A percentile compares a stretch with the other conserved stretches of the same genome.
phyloP scores from a whole-genome alignment of 1,140 invertebrate genomes.

The Sminthurides bifidus region DNA sequence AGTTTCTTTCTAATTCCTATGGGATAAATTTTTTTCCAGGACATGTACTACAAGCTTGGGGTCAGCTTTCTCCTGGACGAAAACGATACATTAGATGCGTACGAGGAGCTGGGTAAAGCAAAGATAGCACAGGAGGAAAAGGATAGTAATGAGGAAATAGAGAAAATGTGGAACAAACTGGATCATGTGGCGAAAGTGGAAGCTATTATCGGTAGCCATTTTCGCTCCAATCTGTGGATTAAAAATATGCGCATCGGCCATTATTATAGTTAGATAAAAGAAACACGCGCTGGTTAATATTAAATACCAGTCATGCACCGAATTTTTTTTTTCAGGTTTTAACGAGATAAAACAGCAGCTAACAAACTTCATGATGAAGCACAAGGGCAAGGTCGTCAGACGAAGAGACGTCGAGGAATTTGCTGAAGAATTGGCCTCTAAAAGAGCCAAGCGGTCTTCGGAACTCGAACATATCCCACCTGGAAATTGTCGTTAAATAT shows the following conservation, averaged over 20 bases:
- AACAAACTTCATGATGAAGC: slow-evolving; percentile 53
- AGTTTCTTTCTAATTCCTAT: not conserved
- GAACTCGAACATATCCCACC: not conserved
- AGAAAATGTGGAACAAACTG: slow-evolving; percentile 61
- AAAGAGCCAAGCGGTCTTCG: not conserved
- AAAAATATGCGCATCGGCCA: not conserved
- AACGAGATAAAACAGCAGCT: slow-evolving; percentile 76
- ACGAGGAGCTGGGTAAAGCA: slow-evolving; percentile 66
- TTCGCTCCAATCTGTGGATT: not conserved
- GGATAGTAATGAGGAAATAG: slow-evolving; percentile 48
- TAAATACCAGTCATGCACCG: not conserved
- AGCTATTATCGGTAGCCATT: slow-evolving; percentile 51
- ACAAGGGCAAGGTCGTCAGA: not conserved
- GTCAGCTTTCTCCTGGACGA: slow-evolving; percentile 63
- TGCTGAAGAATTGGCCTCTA: slow-evolving; percentile 47
- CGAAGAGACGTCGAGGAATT: slow-evolving; percentile 48
- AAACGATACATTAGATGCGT: slow-evolving; percentile 71
- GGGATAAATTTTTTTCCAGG: slow-evolving; percentile 36
- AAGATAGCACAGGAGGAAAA: slow-evolving; percentile 36
- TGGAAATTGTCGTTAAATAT: not conserved
- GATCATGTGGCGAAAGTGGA: slow-evolving; percentile 72
- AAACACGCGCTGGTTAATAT: not conserved
- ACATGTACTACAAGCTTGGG: slow-evolving; percentile 53
- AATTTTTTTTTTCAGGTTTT: slow-evolving; percentile 47
- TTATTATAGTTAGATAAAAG: not conserved